A percentile compares a stretch with the other conserved stretches of the same genome.
phyloP scores from a whole-genome alignment of 2,797 vertebrate genomes.

The Gymnocypris eckloni region DNA sequence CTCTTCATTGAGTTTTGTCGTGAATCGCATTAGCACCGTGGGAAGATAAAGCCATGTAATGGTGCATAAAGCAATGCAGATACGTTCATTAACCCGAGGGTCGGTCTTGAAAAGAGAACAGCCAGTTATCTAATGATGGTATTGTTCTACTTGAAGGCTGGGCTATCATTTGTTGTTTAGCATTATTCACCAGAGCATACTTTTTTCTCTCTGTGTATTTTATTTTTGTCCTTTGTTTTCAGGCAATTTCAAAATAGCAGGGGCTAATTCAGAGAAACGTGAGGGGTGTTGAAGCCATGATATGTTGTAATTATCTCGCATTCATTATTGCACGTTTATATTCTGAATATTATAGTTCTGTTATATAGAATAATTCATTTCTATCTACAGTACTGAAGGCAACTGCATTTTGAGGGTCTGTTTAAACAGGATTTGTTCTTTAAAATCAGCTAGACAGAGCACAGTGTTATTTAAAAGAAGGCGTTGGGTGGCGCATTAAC shows the following conservation, averaged over 20 bases:
- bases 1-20: conserved; percentile 32
- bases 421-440: not conserved
- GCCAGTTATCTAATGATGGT: conserved; percentile 58
- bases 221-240: not conserved
- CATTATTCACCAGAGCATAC: conserved; percentile 31
- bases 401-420: not conserved
- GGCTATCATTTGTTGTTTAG: conserved; percentile 51
- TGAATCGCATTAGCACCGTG: conserved; percentile 43
- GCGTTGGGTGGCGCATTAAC: not conserved
- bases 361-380: not conserved
- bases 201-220: not conserved
- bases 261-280: conserved; percentile 41
- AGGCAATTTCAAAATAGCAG: conserved; percentile 42
- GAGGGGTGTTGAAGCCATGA: conserved; percentile 17
- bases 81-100: conserved; percentile 63
- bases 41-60: conserved; percentile 61
- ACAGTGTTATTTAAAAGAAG: not conserved
- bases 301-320: conserved; percentile 49
- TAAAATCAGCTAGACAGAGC: not conserved
- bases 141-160: conserved; percentile 51
- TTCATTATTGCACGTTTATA: not conserved
- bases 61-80: conserved; percentile 57
- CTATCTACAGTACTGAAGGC: not conserved
- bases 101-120: conserved; percentile 61
- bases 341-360: not conserved